Percentiles rank a stretch among this genome's conserved stretches.
Evolutionary conservation across 2,113 vertebrate species (phyloP).

Genomic region (Hypomesus transpacificus): DNA sequence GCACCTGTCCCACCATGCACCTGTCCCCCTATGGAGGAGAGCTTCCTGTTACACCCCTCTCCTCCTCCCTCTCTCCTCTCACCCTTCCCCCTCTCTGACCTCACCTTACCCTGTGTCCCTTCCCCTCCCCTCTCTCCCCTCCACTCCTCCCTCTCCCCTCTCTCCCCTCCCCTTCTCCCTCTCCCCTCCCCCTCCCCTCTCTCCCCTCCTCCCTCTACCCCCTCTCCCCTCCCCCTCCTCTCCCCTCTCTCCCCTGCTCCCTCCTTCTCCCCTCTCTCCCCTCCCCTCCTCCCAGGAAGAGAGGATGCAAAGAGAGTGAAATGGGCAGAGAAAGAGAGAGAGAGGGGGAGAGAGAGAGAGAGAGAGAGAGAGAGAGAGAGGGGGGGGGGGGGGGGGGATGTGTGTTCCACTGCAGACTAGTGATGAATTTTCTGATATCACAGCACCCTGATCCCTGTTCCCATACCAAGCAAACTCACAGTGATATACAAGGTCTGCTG

Average conservation of each 20-base stretch:
- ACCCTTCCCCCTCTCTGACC: not conserved
- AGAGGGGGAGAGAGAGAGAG: not conserved
- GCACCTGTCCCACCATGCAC: conserved; percentile 51
- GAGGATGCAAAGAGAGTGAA: not conserved
- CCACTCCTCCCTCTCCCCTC: no score
- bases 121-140: conserved; percentile 25
- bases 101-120: conserved; percentile 24
- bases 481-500: conserved; percentile 50
- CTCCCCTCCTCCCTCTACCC: no score
- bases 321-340: no score
- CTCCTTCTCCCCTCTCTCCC: no score
- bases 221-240: conserved; percentile 11
- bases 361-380: not conserved
- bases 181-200: no score
- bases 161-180: no score
- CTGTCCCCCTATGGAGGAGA: conserved; percentile 46
- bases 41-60: conserved; percentile 19
- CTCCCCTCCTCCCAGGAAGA: no score
- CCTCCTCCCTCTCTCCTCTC: not conserved
- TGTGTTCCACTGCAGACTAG: conserved; percentile 26
- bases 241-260: conserved; percentile 26
- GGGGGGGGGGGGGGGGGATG: not conserved
- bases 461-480: conserved; percentile 46
- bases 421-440: conserved; percentile 56
- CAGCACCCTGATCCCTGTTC: conserved; percentile 27